These are phyloP conservation scores for Eumacrocentrus americanus DNA, from an alignment of 2,888 invertebrate species.

Conservation along the genomic window DNA sequence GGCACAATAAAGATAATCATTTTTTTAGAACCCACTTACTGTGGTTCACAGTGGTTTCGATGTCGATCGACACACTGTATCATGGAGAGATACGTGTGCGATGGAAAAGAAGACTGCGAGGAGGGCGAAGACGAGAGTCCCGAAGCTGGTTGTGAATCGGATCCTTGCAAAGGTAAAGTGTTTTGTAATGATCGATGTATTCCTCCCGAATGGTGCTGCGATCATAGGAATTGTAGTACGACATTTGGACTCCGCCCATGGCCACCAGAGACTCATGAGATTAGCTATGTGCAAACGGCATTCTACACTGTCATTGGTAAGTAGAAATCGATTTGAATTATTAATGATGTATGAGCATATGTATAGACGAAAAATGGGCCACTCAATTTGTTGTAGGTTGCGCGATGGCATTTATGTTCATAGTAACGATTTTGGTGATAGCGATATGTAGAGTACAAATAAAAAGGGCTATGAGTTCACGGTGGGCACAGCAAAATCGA, in stretches of 20 bases:
- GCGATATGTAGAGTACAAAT: conserved; percentile 61
- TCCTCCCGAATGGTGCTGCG: conserved; percentile 64
- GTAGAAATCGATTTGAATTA: conserved; percentile 13
- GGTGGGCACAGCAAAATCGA: conserved; percentile 45
- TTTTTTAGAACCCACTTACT: conserved; percentile 39
- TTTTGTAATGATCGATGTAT: conserved; percentile 64
- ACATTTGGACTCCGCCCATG: conserved; percentile 36
- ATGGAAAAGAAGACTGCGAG: conserved; percentile 64
- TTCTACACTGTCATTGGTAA: conserved; percentile 61
- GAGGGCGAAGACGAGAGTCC: conserved; percentile 64
- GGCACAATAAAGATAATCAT: too few relatives aligned
- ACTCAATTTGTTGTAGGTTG: conserved; percentile 50
- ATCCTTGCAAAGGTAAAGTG: conserved; percentile 63
- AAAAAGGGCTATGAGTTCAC: conserved; percentile 52
- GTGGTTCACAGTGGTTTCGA: conserved; percentile 49
- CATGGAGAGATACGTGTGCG: conserved; percentile 63
- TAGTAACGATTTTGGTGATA: conserved; percentile 60
- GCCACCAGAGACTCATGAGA: conserved; percentile 47
- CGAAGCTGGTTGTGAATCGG: conserved; percentile 54
- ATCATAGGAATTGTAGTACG: conserved; percentile 49
- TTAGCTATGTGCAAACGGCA: conserved; percentile 60
- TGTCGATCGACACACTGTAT: conserved; percentile 61
- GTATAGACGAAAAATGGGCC: conserved; percentile 2
- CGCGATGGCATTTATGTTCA: conserved; percentile 62
- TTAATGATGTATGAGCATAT: not conserved